Evolutionary conservation across 1,140 invertebrate genomes (phyloP), one percentile per base, ranked within the genome.

Genomic region (Sipha flava): DNA sequence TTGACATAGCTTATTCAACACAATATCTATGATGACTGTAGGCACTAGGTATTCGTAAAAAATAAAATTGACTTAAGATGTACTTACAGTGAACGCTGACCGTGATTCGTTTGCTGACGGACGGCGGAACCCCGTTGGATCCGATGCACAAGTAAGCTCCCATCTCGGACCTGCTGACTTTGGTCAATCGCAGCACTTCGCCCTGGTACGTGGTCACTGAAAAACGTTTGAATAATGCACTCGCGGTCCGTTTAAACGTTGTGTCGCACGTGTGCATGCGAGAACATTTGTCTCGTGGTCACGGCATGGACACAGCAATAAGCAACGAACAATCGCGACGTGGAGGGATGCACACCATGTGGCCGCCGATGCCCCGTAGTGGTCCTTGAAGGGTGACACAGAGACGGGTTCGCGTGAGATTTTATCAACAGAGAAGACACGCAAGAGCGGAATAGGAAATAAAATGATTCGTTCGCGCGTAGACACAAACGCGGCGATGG

Each of bases 111-210:
- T 94, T 94, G 87, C 91, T 93, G 82, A 94, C 90, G 73, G 90
- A 90, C 34, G 94, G 94, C 21, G 94, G 94, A 68, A 96, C 89
- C 59, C 93, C 93, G 86, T 96, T 96, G 82, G 90, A 93, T 18
- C 94, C 94, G 82, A 96, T 95, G 86, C 95, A 97, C 66, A 95
- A 89, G 86, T 96, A 96, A 64, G 90, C 90, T 10, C 94, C 95
- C 92, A 95, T 96, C 85, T 96, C 94, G 47, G 90, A 90, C 29
- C 95, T 88, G 82, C 91, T 90, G 6, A 96, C 92, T 84, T 92
- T 91, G 62, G 86, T 89, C 81, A 97, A 86, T 80, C 90, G 89
- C 77, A 97, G 86, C 16, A 81, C 70, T 45, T 82, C 82, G 2
- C 83, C 83, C 79, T 83, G 82, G 45, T 83, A 81, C 43, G 79